These are phyloP conservation scores for Bruchidius siliquastri DNA, from an alignment of 2,888 invertebrate species.

Conservation along the genomic window DNA sequence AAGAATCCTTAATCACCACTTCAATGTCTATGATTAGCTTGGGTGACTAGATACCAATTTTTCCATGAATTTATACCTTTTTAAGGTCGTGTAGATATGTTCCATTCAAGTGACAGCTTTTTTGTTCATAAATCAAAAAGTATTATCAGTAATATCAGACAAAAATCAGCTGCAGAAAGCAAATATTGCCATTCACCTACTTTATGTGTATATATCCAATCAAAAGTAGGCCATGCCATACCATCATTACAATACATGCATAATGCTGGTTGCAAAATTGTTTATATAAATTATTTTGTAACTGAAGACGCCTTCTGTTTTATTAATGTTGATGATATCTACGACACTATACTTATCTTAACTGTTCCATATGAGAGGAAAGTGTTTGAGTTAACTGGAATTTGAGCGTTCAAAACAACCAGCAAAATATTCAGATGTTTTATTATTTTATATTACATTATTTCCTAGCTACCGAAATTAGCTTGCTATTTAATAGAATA, in stretches of 20 bases:
- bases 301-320: constrained; percentile 13
- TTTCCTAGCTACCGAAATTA: too few relatives aligned
- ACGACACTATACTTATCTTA: not conserved
- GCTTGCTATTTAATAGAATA: too few relatives aligned
- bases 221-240: not conserved
- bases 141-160: not conserved
- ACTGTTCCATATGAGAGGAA: not conserved
- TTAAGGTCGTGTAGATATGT: too few relatives aligned
- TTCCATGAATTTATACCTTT: too few relatives aligned
- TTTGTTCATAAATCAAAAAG: too few relatives aligned
- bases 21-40: too few relatives aligned
- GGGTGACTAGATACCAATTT: too few relatives aligned
- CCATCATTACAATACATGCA: constrained; percentile 1
- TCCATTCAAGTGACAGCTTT: too few relatives aligned
- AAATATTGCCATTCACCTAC: not conserved
- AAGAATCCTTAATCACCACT: too few relatives aligned
- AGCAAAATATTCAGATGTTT: too few relatives aligned
- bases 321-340: constrained; percentile 3
- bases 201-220: not conserved
- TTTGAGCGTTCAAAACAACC: not conserved
- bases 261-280: constrained; percentile 17
- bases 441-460: too few relatives aligned
- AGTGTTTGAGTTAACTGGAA: not conserved
- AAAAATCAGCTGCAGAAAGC: not conserved
- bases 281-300: constrained; percentile 19